Evolutionary conservation across 2,113 vertebrate species (phyloP), one percentile per base, ranked within the genome.

Genomic region (Siphamia tubifer): DNA sequence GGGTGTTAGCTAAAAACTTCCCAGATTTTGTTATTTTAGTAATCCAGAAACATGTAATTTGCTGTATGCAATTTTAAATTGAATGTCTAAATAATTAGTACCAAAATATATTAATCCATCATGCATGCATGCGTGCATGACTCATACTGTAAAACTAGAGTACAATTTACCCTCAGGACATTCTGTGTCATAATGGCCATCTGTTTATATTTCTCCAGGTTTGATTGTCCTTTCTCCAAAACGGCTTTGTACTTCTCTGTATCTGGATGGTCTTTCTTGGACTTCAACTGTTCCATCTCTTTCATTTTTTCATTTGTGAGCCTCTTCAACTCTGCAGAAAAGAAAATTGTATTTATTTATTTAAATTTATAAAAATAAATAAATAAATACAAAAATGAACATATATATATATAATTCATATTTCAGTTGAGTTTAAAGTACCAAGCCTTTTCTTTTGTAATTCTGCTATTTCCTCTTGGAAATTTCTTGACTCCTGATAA

Each of bases 371-470:
- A 57, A 40, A 65, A 3, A 68, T 1, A n/a, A 51, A 16, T 43
- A 12, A n/a, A n/a, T n/a, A n/a, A n/a, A n/a, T n/a, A n/a, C n/a
- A n/a, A n/a, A n/a, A n/a, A n/a, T n/a, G n/a, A n/a, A n/a, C n/a
- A n/a, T n/a, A n/a, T n/a, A n/a, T n/a, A n/a, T n/a, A n/a, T n/a
- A n/a, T n/a, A n/a, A n/a, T n/a, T n/a, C n/a, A n/a, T n/a, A n/a
- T n/a, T 31, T 19, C 13, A 17, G n/a, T 38, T 31, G n/a, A n/a
- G 17, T 1, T 24, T 1, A n/a, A 49, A 51, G 28, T 81, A 93
- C 91, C 91, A 23, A 92, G 91, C 67, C 90, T 87, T 19, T 87
- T 70, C 65, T 92, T 92, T 67, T 92, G 90, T 34, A 86, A 57
- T 24, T 89, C 73, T 68, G 81, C 89, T 58, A 93, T 87, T 67